These are phyloP conservation scores for Ormyrus rosae DNA, from an alignment of 2,888 invertebrate species.

Conservation along the genomic window DNA sequence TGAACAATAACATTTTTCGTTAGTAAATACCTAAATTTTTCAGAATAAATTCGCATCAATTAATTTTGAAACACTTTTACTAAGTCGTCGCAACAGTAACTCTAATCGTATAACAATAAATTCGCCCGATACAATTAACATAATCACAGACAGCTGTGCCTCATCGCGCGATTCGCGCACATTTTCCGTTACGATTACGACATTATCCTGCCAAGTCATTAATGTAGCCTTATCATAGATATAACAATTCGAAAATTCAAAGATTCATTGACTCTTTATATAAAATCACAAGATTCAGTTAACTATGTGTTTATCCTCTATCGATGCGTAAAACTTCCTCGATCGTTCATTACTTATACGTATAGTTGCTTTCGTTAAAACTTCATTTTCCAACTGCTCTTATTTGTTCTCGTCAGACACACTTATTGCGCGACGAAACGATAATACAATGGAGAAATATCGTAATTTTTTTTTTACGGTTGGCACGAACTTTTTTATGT, in stretches of 20 bases:
- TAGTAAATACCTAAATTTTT: too few relatives aligned
- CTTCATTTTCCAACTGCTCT: neutral
- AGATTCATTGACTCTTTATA: slow-evolving; percentile 39
- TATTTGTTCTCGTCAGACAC: slow-evolving; percentile 12
- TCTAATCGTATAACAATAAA: slow-evolving; percentile 23
- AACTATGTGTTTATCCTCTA: slow-evolving; percentile 13
- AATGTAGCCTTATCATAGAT: slow-evolving; percentile 15
- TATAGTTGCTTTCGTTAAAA: slow-evolving; percentile 10
- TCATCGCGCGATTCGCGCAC: neutral
- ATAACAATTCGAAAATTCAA: slow-evolving; percentile 42
- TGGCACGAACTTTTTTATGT: neutral
- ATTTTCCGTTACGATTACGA: neutral
- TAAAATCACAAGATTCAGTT: slow-evolving; percentile 45
- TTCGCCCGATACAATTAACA: slow-evolving; percentile 25
- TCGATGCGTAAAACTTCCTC: slow-evolving; percentile 21
- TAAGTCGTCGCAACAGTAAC: slow-evolving; percentile 4
- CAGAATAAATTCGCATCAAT: neutral
- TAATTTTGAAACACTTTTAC: slow-evolving; percentile 15
- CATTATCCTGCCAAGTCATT: slow-evolving; percentile 11
- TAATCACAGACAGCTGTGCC: slow-evolving; percentile 41
- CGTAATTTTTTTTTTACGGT: neutral
- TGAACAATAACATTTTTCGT: neutral
- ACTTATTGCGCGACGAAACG: slow-evolving; percentile 1
- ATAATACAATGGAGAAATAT: slow-evolving; percentile 25
- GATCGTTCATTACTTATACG: slow-evolving; percentile 14